phyloP scores from a whole-genome alignment of 2,113 vertebrate genomes.

The Cochlearius cochlearius region DNA sequence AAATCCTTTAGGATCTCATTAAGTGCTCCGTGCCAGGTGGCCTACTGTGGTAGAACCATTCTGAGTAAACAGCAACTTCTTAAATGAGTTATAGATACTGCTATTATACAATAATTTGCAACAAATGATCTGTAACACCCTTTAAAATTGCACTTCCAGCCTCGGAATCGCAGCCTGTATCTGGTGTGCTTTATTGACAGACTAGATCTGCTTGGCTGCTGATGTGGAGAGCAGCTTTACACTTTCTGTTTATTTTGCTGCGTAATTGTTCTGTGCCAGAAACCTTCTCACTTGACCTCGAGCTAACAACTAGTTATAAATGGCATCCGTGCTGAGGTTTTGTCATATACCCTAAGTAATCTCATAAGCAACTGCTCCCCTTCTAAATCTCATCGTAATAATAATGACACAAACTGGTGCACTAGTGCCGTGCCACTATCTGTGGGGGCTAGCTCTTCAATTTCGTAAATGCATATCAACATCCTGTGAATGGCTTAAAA shows the following conservation, averaged over 20 bases:
- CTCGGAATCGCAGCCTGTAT: background rate
- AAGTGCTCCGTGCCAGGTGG: background rate
- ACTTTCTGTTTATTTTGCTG: background rate
- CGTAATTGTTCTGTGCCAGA: background rate
- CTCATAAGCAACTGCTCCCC: background rate
- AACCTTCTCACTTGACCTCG: background rate
- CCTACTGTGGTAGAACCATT: background rate
- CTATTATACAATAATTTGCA: background rate
- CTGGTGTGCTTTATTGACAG: background rate
- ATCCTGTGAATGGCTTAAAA: slow-evolving; percentile 4
- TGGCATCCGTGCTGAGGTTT: background rate
- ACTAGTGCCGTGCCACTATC: background rate
- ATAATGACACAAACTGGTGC: background rate
- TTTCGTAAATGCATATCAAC: slow-evolving; percentile 7
- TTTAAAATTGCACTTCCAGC: background rate
- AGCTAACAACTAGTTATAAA: background rate
- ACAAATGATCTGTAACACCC: background rate
- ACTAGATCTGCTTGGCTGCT: background rate
- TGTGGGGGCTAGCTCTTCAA: background rate
- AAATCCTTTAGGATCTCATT: slow-evolving; percentile 57
- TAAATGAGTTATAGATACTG: slow-evolving; percentile 2
- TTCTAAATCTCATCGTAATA: background rate
- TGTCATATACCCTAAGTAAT: background rate
- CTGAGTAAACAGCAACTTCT: slow-evolving; percentile 19
- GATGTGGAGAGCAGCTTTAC: background rate